Percentiles rank a stretch among this genome's conserved stretches.
phyloP scores from a whole-genome alignment of 2,797 vertebrate species.

The Oceanodroma leucorhoa region DNA sequence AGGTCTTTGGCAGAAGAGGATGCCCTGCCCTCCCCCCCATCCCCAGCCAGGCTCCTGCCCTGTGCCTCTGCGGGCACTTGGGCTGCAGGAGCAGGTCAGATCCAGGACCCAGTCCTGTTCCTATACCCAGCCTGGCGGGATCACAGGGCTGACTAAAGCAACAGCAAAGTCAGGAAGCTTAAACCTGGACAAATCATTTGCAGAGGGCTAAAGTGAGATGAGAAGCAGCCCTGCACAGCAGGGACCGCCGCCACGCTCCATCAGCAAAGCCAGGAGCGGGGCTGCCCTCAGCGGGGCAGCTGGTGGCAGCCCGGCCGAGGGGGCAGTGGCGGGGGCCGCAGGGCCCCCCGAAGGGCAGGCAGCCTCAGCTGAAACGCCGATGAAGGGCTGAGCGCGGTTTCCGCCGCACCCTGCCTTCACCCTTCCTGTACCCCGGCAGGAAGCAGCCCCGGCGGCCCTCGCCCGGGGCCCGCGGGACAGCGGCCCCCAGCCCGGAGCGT shows the following conservation, averaged over 20 bases:
- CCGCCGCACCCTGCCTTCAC: neutral
- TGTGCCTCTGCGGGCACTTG: neutral
- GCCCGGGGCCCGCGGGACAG: neutral
- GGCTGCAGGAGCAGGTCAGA: neutral
- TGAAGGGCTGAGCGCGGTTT: rapidly evolving
- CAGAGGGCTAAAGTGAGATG: neutral
- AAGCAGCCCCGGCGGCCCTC: neutral
- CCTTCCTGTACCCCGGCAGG: neutral
- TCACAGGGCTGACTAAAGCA: neutral
- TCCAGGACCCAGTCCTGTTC: neutral
- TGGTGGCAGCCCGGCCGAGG: neutral
- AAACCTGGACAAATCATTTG: neutral
- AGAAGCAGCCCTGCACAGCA: neutral
- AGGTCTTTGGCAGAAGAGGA: neutral
- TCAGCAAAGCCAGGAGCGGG: neutral
- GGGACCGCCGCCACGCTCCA: rapidly evolving
- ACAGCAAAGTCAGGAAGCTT: neutral
- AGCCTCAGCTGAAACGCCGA: neutral
- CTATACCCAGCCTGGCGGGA: neutral
- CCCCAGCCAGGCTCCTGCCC: neutral
- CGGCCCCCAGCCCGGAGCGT: neutral
- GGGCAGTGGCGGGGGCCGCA: neutral
- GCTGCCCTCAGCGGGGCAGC: neutral
- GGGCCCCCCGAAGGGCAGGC: neutral
- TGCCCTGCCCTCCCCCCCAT: neutral